Evolutionary conservation across 2,888 invertebrate species (phyloP).

Genomic region (Slavum lentiscoides): DNA sequence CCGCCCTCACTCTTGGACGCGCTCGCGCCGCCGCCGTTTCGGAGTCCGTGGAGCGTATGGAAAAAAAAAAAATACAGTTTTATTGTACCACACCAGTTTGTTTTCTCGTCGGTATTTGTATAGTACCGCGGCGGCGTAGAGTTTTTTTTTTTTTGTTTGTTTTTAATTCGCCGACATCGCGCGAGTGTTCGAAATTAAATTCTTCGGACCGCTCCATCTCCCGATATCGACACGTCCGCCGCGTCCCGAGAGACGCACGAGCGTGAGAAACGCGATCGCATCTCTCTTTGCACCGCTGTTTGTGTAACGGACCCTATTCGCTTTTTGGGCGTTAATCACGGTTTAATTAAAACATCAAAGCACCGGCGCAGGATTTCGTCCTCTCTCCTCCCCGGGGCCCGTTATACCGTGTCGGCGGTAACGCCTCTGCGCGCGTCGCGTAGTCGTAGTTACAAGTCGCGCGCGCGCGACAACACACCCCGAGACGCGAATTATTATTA

Average conservation of each 20-base stretch:
- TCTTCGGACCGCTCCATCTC: neutral
- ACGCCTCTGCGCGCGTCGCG: slow-evolving; percentile 10
- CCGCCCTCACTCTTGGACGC: neutral
- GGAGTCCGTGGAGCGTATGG: too few species aligned
- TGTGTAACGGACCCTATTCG: slow-evolving; percentile 31
- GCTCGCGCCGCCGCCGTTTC: too few species aligned
- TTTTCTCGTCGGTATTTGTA: slow-evolving; percentile 47
- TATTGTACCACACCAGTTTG: slow-evolving; percentile 11
- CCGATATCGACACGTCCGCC: too few species aligned
- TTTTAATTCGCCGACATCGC: slow-evolving; percentile 14
- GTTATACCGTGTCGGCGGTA: neutral
- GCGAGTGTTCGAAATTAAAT: slow-evolving; percentile 28
- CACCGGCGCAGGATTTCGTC: neutral
- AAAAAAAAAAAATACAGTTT: too few species aligned
- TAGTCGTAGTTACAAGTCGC: slow-evolving; percentile 22
- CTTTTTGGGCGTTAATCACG: slow-evolving; percentile 42
- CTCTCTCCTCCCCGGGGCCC: neutral
- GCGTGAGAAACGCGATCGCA: too few species aligned
- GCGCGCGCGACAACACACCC: neutral
- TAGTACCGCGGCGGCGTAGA: slow-evolving; percentile 3
- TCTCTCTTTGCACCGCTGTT: neutral
- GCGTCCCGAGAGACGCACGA: too few species aligned
- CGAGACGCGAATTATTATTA: slow-evolving; percentile 31
- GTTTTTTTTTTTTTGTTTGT: neutral
- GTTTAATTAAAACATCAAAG: slow-evolving; percentile 53